A percentile compares a stretch with the other conserved stretches of the same genome.
phyloP scores from a whole-genome alignment of 2,888 invertebrate species.

The Acronicta aceris region DNA sequence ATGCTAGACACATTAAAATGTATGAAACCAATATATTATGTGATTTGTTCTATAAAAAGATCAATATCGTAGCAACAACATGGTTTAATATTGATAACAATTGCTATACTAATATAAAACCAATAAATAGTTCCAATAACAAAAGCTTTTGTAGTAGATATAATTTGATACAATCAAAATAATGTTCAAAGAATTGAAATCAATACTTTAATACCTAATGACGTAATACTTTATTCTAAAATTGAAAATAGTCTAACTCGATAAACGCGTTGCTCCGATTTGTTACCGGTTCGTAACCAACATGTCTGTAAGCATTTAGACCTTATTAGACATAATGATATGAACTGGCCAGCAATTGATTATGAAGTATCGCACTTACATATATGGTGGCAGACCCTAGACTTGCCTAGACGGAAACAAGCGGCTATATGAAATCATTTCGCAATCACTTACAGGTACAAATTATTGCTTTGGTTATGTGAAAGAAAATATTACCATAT shows the following conservation, averaged over 20 bases:
- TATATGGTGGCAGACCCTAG: slow-evolving; percentile 33
- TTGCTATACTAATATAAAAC: not conserved
- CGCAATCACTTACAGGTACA: slow-evolving; percentile 27
- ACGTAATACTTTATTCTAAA: not conserved
- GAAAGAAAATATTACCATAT: slow-evolving; percentile 7
- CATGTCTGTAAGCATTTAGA: slow-evolving; percentile 20
- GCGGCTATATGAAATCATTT: slow-evolving; percentile 21
- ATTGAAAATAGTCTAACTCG: not conserved
- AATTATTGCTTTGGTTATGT: slow-evolving; percentile 11
- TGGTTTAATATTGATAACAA: not conserved
- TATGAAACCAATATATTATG: not conserved
- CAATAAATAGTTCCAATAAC: not conserved
- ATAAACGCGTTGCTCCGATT: slow-evolving; percentile 10
- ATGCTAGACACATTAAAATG: slow-evolving; percentile 1
- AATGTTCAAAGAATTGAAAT: not conserved
- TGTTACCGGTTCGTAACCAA: slow-evolving; percentile 18
- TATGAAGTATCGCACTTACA: slow-evolving; percentile 35
- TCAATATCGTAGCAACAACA: not conserved
- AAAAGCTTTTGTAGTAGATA: not conserved
- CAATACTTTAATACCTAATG: not conserved
- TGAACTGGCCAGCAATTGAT: slow-evolving; percentile 28
- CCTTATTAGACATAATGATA: slow-evolving; percentile 44
- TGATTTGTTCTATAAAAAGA: not conserved
- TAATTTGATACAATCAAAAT: not conserved
- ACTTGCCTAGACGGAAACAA: slow-evolving; percentile 37